A percentile compares a stretch with the other conserved stretches of the same genome.
phyloP scores from a whole-genome alignment of 1,140 invertebrate genomes.

The Asbolus verrucosus region DNA sequence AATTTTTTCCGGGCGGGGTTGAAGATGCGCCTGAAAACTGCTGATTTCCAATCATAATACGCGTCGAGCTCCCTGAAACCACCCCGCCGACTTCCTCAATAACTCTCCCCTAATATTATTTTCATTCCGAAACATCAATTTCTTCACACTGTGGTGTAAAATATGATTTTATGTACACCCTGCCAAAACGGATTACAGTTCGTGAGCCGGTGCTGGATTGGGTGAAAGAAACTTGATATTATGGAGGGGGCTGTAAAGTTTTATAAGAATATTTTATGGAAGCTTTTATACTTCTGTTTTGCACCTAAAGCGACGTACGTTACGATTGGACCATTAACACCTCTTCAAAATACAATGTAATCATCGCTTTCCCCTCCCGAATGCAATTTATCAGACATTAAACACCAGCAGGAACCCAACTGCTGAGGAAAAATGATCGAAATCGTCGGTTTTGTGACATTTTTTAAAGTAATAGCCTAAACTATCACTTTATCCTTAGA shows the following conservation, averaged over 20 bases:
- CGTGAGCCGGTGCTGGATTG: constrained; percentile 42
- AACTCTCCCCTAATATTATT: constrained; percentile 55
- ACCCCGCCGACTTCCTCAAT: constrained; percentile 49
- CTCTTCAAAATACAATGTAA: neutral
- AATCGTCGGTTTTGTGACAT: constrained; percentile 29
- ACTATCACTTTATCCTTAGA: constrained; percentile 44
- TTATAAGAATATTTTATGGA: constrained; percentile 31
- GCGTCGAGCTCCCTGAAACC: neutral
- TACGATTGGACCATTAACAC: constrained; percentile 17
- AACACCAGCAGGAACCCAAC: neutral
- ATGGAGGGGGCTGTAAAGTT: constrained; percentile 19
- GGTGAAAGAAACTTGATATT: constrained; percentile 26
- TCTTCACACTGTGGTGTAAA: constrained; percentile 52
- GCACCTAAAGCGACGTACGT: constrained; percentile 3
- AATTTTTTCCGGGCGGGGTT: neutral
- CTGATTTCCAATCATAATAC: constrained; percentile 45
- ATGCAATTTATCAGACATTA: constrained; percentile 24
- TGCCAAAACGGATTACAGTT: constrained; percentile 49
- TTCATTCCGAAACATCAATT: constrained; percentile 60
- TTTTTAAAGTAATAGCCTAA: constrained; percentile 30
- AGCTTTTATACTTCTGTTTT: constrained; percentile 21
- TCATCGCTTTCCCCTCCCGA: constrained; percentile 1
- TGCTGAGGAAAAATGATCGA: constrained; percentile 3
- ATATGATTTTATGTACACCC: constrained; percentile 51
- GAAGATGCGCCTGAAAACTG: constrained; percentile 21